phyloP scores from a whole-genome alignment of 2,113 vertebrate species.

The Motacilla tschutschensis region DNA sequence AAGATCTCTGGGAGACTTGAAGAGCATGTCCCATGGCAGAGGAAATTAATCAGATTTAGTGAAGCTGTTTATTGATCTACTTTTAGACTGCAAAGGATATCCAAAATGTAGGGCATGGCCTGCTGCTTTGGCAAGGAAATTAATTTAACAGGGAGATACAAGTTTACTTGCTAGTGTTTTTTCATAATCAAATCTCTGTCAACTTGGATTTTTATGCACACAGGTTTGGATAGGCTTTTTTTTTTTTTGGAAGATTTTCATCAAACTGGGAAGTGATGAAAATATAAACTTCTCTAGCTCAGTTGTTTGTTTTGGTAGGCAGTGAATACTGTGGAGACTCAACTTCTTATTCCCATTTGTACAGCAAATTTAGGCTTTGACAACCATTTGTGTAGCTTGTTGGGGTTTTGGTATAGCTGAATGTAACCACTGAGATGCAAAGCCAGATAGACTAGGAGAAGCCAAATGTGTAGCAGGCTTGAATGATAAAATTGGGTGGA shows the following conservation, averaged over 20 bases:
- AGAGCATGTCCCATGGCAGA: background rate
- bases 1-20: background rate
- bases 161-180: background rate
- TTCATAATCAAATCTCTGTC: background rate
- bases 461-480: background rate
- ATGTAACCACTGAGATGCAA: background rate
- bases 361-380: conserved; percentile 17
- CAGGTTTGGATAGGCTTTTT: background rate
- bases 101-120: background rate
- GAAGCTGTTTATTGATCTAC: conserved; percentile 1
- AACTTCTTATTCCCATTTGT: background rate
- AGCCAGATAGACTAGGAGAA: background rate
- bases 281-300: background rate
- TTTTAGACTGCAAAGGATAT: conserved; percentile 8
- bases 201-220: background rate
- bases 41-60: background rate
- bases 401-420: background rate
- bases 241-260: background rate
- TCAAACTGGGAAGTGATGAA: background rate
- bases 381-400: background rate
- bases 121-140: background rate
- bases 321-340: background rate
- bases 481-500: background rate
- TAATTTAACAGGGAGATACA: background rate
- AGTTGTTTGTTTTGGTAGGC: background rate